phyloP scores from a whole-genome alignment of 2,888 invertebrate species.

The Erebia epiphron region DNA sequence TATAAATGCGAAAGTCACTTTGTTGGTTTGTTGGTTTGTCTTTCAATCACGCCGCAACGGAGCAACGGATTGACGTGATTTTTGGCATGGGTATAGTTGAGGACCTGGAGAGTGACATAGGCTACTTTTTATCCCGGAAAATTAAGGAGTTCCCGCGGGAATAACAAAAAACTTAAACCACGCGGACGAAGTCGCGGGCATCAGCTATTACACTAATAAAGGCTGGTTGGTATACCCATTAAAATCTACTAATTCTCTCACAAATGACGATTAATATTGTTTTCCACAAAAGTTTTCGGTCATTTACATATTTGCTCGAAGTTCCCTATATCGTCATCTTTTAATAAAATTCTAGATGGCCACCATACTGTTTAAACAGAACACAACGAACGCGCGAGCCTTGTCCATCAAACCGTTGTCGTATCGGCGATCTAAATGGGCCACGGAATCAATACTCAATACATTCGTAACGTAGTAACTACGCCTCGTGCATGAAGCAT shows the following conservation, averaged over 20 bases:
- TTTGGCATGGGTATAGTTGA: too few species aligned
- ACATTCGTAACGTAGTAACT: constrained; percentile 62
- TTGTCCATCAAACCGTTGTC: constrained; percentile 68
- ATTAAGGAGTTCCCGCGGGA: too few species aligned
- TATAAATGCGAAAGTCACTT: too few species aligned
- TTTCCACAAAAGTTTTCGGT: neutral
- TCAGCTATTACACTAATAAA: neutral
- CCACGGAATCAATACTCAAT: constrained; percentile 69
- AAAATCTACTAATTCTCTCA: neutral
- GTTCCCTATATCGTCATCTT: neutral
- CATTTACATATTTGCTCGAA: neutral
- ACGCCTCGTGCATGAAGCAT: constrained; percentile 68
- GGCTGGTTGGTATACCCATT: neutral
- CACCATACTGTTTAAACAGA: constrained; percentile 15
- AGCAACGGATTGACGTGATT: too few species aligned
- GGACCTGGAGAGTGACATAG: too few species aligned
- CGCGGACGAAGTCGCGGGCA: too few species aligned
- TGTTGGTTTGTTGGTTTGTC: too few species aligned
- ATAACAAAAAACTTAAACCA: too few species aligned
- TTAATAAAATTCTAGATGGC: constrained; percentile 8
- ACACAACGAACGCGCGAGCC: constrained; percentile 58
- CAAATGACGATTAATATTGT: neutral
- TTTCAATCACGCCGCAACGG: too few species aligned
- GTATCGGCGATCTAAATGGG: constrained; percentile 77
- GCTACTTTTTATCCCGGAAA: too few species aligned